phyloP scores from a whole-genome alignment of 1,140 invertebrate genomes.

The Ceratina australensis region DNA sequence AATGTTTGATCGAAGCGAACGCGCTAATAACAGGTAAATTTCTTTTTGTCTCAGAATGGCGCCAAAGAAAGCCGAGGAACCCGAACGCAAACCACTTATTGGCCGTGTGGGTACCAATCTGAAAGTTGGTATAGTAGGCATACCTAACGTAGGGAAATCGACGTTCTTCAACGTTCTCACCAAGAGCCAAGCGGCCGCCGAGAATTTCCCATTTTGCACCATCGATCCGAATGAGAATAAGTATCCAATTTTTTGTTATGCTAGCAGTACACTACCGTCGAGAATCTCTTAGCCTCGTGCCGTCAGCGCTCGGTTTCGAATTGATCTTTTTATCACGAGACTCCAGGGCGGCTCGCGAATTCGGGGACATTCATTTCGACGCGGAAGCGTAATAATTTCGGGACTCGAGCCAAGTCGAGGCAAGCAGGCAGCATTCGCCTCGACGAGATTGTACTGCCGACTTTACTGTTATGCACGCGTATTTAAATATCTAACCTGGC shows the following conservation, averaged over 20 bases:
- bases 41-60: slow-evolving; percentile 84
- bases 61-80: slow-evolving; percentile 96
- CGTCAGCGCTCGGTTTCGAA: no score
- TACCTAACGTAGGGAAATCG: slow-evolving; percentile 99
- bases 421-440: no score
- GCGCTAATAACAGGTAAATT: not conserved
- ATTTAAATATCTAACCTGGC: not conserved
- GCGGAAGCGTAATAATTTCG: no score
- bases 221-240: slow-evolving; percentile 99
- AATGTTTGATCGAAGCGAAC: no score
- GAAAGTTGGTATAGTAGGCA: slow-evolving; percentile 97
- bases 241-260: slow-evolving; percentile 81
- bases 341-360: no score
- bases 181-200: slow-evolving; percentile 97
- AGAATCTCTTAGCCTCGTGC: no score
- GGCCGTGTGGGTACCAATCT: slow-evolving; percentile 98
- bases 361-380: no score
- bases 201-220: slow-evolving; percentile 99
- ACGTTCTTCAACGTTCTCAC: slow-evolving; percentile 99
- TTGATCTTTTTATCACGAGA: no score
- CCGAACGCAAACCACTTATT: slow-evolving; percentile 94
- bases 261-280: no score
- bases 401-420: no score
- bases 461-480: not conserved
- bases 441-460: no score